Evolutionary conservation across 2,888 invertebrate genomes (phyloP).

Genomic region (Cryptops parisi): DNA sequence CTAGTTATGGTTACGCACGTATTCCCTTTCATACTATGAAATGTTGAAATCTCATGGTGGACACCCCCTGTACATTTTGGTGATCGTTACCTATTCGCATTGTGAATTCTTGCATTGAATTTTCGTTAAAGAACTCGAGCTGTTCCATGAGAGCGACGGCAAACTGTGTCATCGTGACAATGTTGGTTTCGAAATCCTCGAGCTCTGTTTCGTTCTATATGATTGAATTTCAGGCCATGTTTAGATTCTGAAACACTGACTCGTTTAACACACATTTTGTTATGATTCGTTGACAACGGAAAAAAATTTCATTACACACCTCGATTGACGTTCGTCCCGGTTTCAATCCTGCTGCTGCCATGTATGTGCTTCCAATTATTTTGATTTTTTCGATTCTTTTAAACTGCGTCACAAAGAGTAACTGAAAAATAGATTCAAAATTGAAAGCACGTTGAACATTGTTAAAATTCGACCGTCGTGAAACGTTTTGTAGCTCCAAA

Average conservation of each 20-base stretch:
- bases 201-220: neutral
- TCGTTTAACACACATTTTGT: too few relatives aligned
- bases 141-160: constrained; percentile 55
- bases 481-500: too few relatives aligned
- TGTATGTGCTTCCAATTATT: constrained; percentile 90
- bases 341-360: constrained; percentile 89
- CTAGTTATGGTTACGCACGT: too few relatives aligned
- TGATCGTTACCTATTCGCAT: constrained; percentile 61
- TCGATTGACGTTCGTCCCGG: constrained; percentile 42
- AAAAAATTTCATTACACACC: too few relatives aligned
- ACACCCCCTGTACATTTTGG: too few relatives aligned
- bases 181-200: constrained; percentile 26
- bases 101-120: constrained; percentile 45
- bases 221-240: too few relatives aligned
- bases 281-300: too few relatives aligned
- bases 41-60: too few relatives aligned
- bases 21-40: too few relatives aligned
- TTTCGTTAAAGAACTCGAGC: constrained; percentile 43
- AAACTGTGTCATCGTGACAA: constrained; percentile 47
- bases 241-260: too few relatives aligned
- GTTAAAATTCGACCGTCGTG: too few relatives aligned
- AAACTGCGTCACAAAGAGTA: constrained; percentile 47
- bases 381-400: constrained; percentile 83
- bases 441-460: neutral
- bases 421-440: too few relatives aligned